phyloP scores from a whole-genome alignment of 2,797 vertebrate species.

The Bovichtus variegatus region DNA sequence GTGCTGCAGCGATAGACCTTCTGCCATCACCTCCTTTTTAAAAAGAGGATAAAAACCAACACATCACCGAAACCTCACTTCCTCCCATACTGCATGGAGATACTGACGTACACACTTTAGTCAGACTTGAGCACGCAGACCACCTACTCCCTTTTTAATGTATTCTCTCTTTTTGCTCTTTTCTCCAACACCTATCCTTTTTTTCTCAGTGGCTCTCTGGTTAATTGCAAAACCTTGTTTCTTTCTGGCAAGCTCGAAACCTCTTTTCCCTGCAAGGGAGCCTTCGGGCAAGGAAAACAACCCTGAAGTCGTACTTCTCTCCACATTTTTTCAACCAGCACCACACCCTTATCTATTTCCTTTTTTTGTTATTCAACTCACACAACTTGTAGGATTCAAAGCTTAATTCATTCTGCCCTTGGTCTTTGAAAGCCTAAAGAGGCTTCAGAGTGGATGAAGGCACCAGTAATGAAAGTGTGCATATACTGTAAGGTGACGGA shows the following conservation, averaged over 20 bases:
- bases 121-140: background rate
- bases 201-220: slow-evolving; percentile 46
- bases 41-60: slow-evolving; percentile 33
- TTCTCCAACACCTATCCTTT: background rate
- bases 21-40: slow-evolving; percentile 64
- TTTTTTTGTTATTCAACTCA: slow-evolving; percentile 31
- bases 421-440: slow-evolving; percentile 40
- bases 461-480: slow-evolving; percentile 2
- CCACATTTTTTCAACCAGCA: slow-evolving; percentile 36
- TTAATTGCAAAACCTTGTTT: slow-evolving; percentile 79
- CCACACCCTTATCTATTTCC: slow-evolving; percentile 27
- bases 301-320: slow-evolving; percentile 30
- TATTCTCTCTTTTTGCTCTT: slow-evolving; percentile 23
- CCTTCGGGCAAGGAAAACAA: slow-evolving; percentile 52
- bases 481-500: background rate
- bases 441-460: slow-evolving; percentile 15
- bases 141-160: slow-evolving; percentile 17
- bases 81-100: slow-evolving; percentile 5
- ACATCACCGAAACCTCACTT: slow-evolving; percentile 30
- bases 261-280: slow-evolving; percentile 46
- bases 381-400: slow-evolving; percentile 33
- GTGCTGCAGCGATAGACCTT: slow-evolving; percentile 43
- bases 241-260: slow-evolving; percentile 57
- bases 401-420: slow-evolving; percentile 56
- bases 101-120: slow-evolving; percentile 8